Evolutionary conservation across 2,888 invertebrate species (phyloP).

Genomic region (Eugnorisma glareosa): DNA sequence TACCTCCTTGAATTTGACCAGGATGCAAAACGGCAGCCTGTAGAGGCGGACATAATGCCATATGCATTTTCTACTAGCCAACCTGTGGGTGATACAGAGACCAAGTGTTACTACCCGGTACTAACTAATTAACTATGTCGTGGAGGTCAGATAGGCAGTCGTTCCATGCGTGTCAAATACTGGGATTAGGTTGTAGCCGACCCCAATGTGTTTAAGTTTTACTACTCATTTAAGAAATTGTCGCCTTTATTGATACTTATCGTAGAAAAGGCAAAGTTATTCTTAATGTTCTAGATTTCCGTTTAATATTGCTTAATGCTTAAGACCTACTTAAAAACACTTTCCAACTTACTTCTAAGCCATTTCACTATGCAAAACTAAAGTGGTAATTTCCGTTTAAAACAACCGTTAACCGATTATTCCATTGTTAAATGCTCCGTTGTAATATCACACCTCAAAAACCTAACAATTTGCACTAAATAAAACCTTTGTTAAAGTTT

Average conservation of each 20-base stretch:
- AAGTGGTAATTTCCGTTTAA: constrained; percentile 28
- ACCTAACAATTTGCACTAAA: constrained; percentile 64
- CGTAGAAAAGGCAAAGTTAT: constrained; percentile 7
- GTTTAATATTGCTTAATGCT: constrained; percentile 28
- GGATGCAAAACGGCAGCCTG: too few relatives aligned
- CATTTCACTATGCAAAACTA: constrained; percentile 34
- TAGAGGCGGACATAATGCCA: too few relatives aligned
- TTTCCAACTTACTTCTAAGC: constrained; percentile 18
- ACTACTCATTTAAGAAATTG: neutral
- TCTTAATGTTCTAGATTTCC: constrained; percentile 13
- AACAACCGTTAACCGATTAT: constrained; percentile 24
- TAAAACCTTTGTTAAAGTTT: constrained; percentile 65
- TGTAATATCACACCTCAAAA: constrained; percentile 45
- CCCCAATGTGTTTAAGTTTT: neutral
- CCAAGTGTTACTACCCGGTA: too few relatives aligned
- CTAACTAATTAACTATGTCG: neutral
- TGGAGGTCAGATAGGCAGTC: neutral
- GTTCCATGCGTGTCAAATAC: neutral
- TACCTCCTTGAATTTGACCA: too few relatives aligned
- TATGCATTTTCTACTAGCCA: too few relatives aligned
- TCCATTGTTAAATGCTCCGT: constrained; percentile 16
- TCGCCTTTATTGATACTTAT: neutral
- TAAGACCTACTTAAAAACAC: constrained; percentile 16
- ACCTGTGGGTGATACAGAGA: too few relatives aligned
- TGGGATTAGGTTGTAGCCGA: neutral